Conservation (phyloP, 2,797 vertebrate species). For the Liparis tanakae region DNA sequence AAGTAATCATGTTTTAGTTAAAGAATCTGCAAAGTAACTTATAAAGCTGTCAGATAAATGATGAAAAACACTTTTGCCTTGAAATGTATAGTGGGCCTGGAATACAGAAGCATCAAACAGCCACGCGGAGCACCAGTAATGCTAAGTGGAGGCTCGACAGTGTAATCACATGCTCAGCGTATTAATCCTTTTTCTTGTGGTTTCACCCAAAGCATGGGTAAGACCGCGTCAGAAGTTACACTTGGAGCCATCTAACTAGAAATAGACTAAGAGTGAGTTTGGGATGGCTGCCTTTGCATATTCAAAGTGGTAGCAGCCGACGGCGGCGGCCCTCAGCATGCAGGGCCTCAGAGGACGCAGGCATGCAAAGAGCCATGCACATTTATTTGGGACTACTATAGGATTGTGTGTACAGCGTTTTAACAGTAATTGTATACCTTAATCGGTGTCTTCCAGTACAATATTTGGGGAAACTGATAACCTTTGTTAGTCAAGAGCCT, state of each 20-base stretch:
- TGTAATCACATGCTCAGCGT: slow-evolving; percentile 1
- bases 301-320: slow-evolving; percentile 39
- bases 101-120: neutral
- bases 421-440: neutral
- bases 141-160: neutral
- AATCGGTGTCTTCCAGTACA: neutral
- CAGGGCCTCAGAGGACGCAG: slow-evolving; percentile 24
- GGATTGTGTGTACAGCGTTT: neutral
- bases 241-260: slow-evolving; percentile 36
- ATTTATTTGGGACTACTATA: neutral
- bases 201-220: slow-evolving; percentile 10
- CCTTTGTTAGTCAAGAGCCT: neutral
- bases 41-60: neutral
- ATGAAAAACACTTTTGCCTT: neutral
- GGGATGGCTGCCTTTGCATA: slow-evolving; percentile 56
- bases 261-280: slow-evolving; percentile 12
- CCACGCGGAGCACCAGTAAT: neutral
- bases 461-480: neutral
- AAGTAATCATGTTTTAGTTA: neutral
- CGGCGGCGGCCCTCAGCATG: neutral
- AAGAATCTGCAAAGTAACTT: neutral
- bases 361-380: neutral
- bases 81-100: neutral
- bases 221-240: slow-evolving; percentile 56
- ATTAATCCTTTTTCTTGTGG: slow-evolving; percentile 50